Evolutionary conservation across 2,113 vertebrate species (phyloP), one percentile per base, ranked within the genome.

Genomic region (Halichoeres trimaculatus): DNA sequence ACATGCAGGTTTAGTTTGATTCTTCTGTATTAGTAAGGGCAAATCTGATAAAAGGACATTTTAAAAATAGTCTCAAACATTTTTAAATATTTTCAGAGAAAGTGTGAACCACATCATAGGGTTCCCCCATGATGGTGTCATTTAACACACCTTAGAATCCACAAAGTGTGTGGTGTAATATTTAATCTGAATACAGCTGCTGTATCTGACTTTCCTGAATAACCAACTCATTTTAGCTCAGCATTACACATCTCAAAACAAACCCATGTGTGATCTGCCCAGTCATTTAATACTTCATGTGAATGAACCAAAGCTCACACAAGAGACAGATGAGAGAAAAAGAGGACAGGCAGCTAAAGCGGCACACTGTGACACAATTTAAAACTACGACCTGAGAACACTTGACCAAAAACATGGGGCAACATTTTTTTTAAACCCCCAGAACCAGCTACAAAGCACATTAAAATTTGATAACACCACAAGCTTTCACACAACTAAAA

Each of bases 271-370:
- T 61, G 36, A 57, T 51, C 45, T 40, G 2, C 58, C 19, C 30
- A 61, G 20, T 54, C 34, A 66, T 62, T 73, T 72, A 86, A 52
- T 13, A 47, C 51, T 78, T 74, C 8, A 58, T 70, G 57, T 67
- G 10, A 74, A 74, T 36, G 14, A 58, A 65, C 22, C 68, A 24
- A 51, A 47, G 20, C 70, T 77, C 79, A 74, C 47, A 63, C 24
- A 13, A 55, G 73, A 80, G 64, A 60, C 73, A 71, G 56, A 70
- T 19, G 51, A 80, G 74, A 69, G 54, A 88, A 80, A 86, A 88
- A 90, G 80, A 89, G 87, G 89, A 90, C 83, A 30, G 6, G 70
- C 65, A 84, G 70, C 81, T 79, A 76, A 79, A 75, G 63, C 63
- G 76, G 70, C 60, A 70, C 79, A 73, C 51, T 84, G 55, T 76